A percentile compares a stretch with the other conserved stretches of the same genome.
These are phyloP conservation scores for Hemaris fuciformis DNA, from an alignment of 2,888 invertebrate species.

Conservation along the genomic window DNA sequence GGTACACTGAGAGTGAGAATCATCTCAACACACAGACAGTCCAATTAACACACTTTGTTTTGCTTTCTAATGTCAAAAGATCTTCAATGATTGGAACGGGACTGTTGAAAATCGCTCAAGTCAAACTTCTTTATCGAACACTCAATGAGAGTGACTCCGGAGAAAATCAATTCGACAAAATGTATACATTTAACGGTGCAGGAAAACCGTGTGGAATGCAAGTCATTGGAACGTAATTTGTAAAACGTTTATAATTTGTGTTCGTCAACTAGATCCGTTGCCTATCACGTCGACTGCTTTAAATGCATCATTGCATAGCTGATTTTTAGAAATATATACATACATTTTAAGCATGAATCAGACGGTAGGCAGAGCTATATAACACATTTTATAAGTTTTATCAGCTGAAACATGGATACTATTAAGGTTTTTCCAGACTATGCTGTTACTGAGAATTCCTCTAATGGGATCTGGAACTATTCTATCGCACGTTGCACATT, in stretches of 20 bases:
- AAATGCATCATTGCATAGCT: neutral
- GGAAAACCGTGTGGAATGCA: neutral
- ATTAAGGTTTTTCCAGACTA: too few species aligned
- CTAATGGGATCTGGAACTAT: too few species aligned
- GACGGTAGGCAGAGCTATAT: neutral
- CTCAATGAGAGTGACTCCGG: conserved; percentile 22
- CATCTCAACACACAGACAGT: conserved; percentile 49
- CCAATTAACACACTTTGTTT: conserved; percentile 57
- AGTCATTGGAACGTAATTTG: conserved; percentile 1
- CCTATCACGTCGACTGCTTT: neutral
- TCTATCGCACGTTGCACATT: too few species aligned
- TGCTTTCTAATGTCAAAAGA: conserved; percentile 53
- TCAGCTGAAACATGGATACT: too few species aligned
- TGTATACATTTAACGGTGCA: neutral
- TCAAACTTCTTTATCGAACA: conserved; percentile 28
- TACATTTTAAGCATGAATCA: neutral
- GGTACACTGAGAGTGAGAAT: conserved; percentile 56
- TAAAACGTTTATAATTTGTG: neutral
- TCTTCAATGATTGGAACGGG: conserved; percentile 32
- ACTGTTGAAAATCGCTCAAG: conserved; percentile 28
- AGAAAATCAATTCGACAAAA: conserved; percentile 14
- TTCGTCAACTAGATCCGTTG: neutral
- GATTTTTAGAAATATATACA: neutral
- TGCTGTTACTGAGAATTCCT: too few species aligned
- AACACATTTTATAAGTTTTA: too few species aligned